phyloP scores from a whole-genome alignment of 2,888 invertebrate genomes.

The Leptopilina drosophilae region DNA sequence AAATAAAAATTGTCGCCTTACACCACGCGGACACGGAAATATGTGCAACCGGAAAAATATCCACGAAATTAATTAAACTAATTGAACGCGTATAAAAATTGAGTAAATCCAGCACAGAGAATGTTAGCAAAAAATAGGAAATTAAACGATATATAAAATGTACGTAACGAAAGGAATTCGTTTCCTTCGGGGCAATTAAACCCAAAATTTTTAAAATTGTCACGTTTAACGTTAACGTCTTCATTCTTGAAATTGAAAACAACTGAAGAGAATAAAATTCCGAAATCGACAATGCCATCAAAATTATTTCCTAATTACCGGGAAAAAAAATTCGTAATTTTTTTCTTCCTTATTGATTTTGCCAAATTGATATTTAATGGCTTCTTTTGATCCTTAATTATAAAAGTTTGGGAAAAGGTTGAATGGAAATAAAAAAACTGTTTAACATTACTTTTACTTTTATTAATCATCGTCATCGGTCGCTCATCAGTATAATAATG shows the following conservation, averaged over 20 bases:
- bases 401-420: conserved; percentile 1
- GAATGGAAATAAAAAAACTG: conserved; percentile 47
- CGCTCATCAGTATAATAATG: conserved; percentile 67
- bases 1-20: conserved; percentile 34
- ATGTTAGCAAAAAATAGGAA: conserved; percentile 13
- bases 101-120: conserved; percentile 22
- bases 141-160: conserved; percentile 31
- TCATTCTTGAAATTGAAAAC: conserved; percentile 28
- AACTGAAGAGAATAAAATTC: background rate
- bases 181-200: conserved; percentile 32
- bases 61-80: conserved; percentile 34
- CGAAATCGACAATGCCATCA: background rate
- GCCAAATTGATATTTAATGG: background rate
- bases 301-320: background rate
- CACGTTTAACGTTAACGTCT: conserved; percentile 25
- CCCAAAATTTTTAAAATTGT: conserved; percentile 34
- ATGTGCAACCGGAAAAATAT: conserved; percentile 39
- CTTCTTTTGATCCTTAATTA: background rate
- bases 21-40: conserved; percentile 28
- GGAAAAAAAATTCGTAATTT: background rate
- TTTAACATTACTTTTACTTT: conserved; percentile 74
- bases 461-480: conserved; percentile 73
- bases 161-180: background rate
- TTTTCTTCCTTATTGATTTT: background rate
- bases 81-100: conserved; percentile 21